Base-by-base conservation (phyloP, 1,140 invertebrate species). In the Drosophila kikkawai region DNA sequence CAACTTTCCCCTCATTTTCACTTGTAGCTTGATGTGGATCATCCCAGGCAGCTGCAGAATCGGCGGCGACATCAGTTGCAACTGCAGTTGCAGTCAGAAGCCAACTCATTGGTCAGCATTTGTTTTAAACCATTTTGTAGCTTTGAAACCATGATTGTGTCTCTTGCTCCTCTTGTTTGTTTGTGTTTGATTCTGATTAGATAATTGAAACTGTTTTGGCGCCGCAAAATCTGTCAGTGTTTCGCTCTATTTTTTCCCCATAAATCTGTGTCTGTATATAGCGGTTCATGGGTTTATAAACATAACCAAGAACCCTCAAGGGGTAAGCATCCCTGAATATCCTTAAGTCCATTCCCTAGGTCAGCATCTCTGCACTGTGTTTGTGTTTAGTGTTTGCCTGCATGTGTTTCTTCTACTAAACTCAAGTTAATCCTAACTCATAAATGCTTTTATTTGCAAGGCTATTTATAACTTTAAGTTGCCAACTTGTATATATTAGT, bases 161-260 rank as follows among this genome's bases (percentile, higher is more conserved):
- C 29, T 22, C 32, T 29, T 59, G 44, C 29, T 22, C 32, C 44
- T 71, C 45, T 11, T 50, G 26, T 32, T 50, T 11, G 47, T 48
- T 50, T 11, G 44, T 59, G 44, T 59, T 71, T n/a, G 44, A 42
- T 42, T 71, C 32, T 22, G 48, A 22, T 60, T 44, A 17, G 55
- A 42, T 32, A 60, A 19, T 41, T 29, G 11, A 50, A 37, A 36
- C 7, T 51, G 42, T 47, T 53, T 53, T 74, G 68, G 45, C 55
- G 55, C 47, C 34, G 45, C 53, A 53, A 75, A 75, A 75, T 53
- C 39, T 75, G 71, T 76, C 53, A 76, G 51, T 57, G 29, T 51
- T 22, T 11, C 34, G 22, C 53, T 56, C 53, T 39, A 34, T 22
- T 47, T 47, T 39, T 32, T n/a, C n/a, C 12, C 29, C 45, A 75